phyloP scores from a whole-genome alignment of 53 echinoderm and acorn worm species.

The Holothuria scabra region DNA sequence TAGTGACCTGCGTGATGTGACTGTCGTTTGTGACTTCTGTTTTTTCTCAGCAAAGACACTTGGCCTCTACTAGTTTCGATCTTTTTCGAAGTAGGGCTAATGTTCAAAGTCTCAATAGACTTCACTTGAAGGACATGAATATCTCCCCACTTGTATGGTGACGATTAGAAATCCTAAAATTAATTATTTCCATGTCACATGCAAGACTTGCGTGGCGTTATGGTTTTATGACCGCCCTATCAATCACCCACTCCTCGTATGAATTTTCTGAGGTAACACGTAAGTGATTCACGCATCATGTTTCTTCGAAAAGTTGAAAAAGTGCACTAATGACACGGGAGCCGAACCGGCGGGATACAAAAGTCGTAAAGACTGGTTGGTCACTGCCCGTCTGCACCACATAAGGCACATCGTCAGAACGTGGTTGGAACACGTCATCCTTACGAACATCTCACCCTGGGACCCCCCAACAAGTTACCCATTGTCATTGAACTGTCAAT shows the following conservation, averaged over 20 bases:
- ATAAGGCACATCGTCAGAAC: neutral
- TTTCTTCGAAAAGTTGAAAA: neutral
- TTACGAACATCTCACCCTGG: neutral
- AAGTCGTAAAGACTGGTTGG: slow-evolving; percentile 5
- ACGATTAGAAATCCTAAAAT: neutral
- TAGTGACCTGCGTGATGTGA: no score
- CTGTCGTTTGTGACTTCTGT: no score
- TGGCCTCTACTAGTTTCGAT: no score
- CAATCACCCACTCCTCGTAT: neutral
- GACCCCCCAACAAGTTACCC: neutral
- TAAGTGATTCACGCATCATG: slow-evolving; percentile 28
- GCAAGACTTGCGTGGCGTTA: no score
- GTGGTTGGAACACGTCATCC: neutral
- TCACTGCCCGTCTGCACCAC: slow-evolving; percentile 12
- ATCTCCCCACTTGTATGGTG: neutral
- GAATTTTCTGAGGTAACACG: neutral
- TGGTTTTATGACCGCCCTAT: no score
- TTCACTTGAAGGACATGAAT: no score
- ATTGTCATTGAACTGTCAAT: neutral
- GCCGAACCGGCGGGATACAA: slow-evolving; percentile 30
- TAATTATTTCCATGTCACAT: no score
- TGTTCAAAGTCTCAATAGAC: neutral
- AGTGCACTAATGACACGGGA: neutral
- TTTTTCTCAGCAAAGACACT: no score
- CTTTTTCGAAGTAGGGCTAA: neutral